Evolutionary conservation across 2,113 vertebrate genomes (phyloP).

Genomic region (Proteles cristata): DNA sequence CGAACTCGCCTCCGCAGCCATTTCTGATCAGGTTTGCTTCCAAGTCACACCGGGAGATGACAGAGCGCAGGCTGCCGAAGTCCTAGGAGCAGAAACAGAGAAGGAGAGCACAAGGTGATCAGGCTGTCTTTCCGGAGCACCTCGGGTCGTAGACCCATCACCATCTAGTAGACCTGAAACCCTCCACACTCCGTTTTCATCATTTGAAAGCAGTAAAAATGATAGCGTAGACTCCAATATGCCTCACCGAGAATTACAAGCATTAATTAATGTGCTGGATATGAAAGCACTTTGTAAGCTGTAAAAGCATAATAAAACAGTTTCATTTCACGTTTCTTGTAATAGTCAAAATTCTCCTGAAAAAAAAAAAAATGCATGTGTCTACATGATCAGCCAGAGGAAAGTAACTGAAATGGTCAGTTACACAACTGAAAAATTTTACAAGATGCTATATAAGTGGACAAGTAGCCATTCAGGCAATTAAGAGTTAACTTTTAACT

Average conservation of each 20-base stretch:
- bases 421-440: not conserved
- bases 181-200: not conserved
- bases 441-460: not conserved
- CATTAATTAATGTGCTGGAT: not conserved
- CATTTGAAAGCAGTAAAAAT: not conserved
- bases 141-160: not conserved
- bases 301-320: not conserved
- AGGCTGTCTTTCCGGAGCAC: not conserved
- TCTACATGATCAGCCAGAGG: not conserved
- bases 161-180: not conserved
- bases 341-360: not conserved
- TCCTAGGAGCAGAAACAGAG: constrained; percentile 83
- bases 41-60: constrained; percentile 93
- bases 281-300: not conserved
- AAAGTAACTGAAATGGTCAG: not conserved
- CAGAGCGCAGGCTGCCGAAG: constrained; percentile 88
- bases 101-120: not conserved
- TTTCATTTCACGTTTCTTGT: not conserved
- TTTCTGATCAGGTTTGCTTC: constrained; percentile 89
- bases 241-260: not conserved
- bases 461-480: not conserved
- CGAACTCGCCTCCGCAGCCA: constrained; percentile 87
- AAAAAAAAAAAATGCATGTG: not conserved
- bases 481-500: not conserved
- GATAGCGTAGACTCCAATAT: not conserved